A percentile compares a stretch with the other conserved stretches of the same genome.
Conservation (phyloP, 1,140 invertebrate genomes). For the Archegozetes longisetosus region DNA sequence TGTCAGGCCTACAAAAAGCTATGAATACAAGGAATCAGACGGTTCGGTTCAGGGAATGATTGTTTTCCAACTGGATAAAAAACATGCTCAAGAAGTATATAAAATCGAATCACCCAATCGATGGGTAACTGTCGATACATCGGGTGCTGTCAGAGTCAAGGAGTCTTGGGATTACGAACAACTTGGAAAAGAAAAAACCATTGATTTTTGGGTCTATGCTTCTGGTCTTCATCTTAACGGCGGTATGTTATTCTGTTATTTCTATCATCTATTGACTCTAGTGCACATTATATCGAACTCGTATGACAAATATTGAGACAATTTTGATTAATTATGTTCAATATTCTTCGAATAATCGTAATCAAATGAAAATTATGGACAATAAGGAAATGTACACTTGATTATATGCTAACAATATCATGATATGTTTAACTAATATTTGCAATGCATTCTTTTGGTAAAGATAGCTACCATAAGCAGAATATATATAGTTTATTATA, state of each 20-base stretch:
- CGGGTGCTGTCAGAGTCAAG: conserved; percentile 76
- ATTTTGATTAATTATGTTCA: too few species aligned
- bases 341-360: too few species aligned
- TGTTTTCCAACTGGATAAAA: conserved; percentile 76
- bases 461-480: too few species aligned
- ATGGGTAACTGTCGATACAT: conserved; percentile 79
- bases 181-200: conserved; percentile 82
- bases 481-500: too few species aligned
- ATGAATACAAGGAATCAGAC: conserved; percentile 77
- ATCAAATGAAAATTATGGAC: too few species aligned
- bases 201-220: conserved; percentile 70
- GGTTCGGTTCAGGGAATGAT: conserved; percentile 69
- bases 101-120: conserved; percentile 66
- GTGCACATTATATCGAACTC: too few species aligned
- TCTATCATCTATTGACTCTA: background rate
- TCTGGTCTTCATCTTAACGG: background rate
- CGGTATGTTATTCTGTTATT: background rate
- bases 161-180: conserved; percentile 95
- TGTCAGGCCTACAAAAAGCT: conserved; percentile 72
- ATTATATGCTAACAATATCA: too few species aligned
- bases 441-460: too few species aligned
- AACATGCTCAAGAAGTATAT: conserved; percentile 76
- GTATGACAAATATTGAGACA: too few species aligned
- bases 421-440: too few species aligned
- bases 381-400: too few species aligned